Evolutionary conservation across 92 coral and sea anemone species (phyloP), one percentile per base, ranked within the genome.

Genomic region (Parazoanthus swiftii): DNA sequence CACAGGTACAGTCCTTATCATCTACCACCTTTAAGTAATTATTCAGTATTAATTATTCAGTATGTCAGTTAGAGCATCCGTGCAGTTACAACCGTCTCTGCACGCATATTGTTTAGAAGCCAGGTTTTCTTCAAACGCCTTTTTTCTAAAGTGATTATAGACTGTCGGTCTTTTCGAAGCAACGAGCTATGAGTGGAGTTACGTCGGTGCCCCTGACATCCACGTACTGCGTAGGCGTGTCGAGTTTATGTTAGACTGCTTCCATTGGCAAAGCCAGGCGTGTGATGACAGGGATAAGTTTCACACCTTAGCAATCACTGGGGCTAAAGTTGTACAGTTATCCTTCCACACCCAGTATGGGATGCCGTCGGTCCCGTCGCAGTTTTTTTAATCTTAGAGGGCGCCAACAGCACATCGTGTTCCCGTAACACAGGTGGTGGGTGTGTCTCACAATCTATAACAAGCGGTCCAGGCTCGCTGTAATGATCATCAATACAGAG

Each of bases 141-240:
- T 38, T 66, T 83, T 83, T 29, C 73, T 54, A 77, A 38, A 76
- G 29, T 48, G 86, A 63, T 74, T 63, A 71, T 90, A 90, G 51
- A 90, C 90, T 37, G 33, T 29, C 33, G 33, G 85, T 46, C 86
- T 90, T 86, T 78, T 90, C 90, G 68, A 90, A 81, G 43, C 81
- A 79, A 33, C 88, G 71, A 46, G 92, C 92, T 37, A 79, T 80
- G 38, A 51, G 85, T 77, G 89, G 92, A 29, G 93, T 91, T 20
- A 91, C 89, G 74, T 89, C 80, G 74, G 88, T 91, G 13, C 92
- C 88, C 80, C 58, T 83, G 72, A 29, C 33, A 29, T 29, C 33
- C 33, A 29, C 33, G 33, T 29, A 29, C 33, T 29, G 33, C 33
- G 33, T 83, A 68, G 88, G 88, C 43, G 66, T 39, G 77, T 85